Base-by-base conservation (phyloP, 2,113 vertebrate species). In the Dicentrarchus labrax region DNA sequence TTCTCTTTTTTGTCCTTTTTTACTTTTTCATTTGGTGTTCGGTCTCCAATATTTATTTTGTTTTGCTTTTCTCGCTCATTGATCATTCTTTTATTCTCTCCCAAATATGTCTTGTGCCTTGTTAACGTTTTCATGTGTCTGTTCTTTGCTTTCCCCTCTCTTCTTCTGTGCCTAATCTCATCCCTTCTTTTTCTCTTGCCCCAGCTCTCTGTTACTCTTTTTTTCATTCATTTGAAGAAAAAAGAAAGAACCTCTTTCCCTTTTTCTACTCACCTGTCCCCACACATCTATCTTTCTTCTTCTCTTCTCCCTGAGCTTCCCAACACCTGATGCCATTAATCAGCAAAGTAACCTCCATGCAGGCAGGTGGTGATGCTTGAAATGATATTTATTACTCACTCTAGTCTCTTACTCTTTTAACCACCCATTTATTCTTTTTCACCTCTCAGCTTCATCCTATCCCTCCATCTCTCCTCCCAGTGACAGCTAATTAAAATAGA, bases 401-500 rank as follows among this genome's bases (percentile, higher is more conserved):
- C 0, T 24, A 24, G 48, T 61, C 3, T 67, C 50, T 69, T 61
- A 51, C 60, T 87, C 47, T 80, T 81, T 61, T 83, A 81, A 81
- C 48, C 62, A 48, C 13, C 45, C 16, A 41, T 78, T 76, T 81
- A 82, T 79, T 80, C 59, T 67, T 59, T 13, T 17, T 64, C 67
- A 62, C 60, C 50, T 78, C 67, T 72, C 62, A 47, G 43, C 51
- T 69, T 78, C 41, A 41, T 36, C 69, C 59, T 39, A n/a, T 16
- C 48, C 68, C 60, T 80, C 22, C 59, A 57, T 76, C 36, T 74
- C 54, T 80, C 24, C 43, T 83, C 43, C 47, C 22, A 45, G 62
- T 88, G 87, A 92, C 79, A 72, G 75, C 86, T 89, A 83, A 90
- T 90, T 91, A 85, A 81, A 89, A 89, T 15, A 72, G 77, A 80